Percentiles rank a stretch among this genome's conserved stretches.
phyloP scores from a whole-genome alignment of 2,888 invertebrate genomes.

The Xanthia togata region DNA sequence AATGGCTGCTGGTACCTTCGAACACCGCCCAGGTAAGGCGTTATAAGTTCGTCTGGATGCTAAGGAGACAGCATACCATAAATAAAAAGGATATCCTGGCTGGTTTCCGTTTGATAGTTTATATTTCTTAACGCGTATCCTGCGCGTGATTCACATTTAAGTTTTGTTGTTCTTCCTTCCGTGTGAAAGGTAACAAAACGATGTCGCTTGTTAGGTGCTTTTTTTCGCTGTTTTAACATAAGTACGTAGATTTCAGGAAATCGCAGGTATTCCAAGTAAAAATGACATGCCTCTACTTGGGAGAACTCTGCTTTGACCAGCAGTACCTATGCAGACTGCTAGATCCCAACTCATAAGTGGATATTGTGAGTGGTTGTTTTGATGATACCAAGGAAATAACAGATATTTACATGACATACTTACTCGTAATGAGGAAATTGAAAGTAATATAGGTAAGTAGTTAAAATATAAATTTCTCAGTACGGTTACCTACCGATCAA shows the following conservation, averaged over 20 bases:
- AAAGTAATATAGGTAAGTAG: slow-evolving; percentile 13
- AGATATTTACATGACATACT: neutral
- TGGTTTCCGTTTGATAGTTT: slow-evolving; percentile 79
- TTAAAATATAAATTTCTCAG: neutral
- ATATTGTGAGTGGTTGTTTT: neutral
- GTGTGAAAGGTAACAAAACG: slow-evolving; percentile 66
- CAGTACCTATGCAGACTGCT: neutral
- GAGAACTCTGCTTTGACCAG: neutral
- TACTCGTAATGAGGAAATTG: neutral
- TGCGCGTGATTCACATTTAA: slow-evolving; percentile 77
- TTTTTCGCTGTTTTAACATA: slow-evolving; percentile 4
- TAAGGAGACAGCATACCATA: slow-evolving; percentile 85
- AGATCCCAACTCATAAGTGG: neutral
- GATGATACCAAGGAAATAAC: neutral
- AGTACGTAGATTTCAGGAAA: slow-evolving; percentile 7
- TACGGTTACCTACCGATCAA: neutral
- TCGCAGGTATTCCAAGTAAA: too few relatives aligned
- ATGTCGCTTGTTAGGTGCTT: slow-evolving; percentile 31
- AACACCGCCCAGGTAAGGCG: slow-evolving; percentile 75
- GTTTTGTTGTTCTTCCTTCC: slow-evolving; percentile 72
- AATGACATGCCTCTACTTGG: neutral
- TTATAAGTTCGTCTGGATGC: slow-evolving; percentile 85
- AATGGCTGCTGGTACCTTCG: slow-evolving; percentile 82
- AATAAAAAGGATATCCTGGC: slow-evolving; percentile 86
- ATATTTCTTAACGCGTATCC: slow-evolving; percentile 71